Evolutionary conservation across 2,797 vertebrate species (phyloP).

Genomic region (Coregonus ussuriensis): DNA sequence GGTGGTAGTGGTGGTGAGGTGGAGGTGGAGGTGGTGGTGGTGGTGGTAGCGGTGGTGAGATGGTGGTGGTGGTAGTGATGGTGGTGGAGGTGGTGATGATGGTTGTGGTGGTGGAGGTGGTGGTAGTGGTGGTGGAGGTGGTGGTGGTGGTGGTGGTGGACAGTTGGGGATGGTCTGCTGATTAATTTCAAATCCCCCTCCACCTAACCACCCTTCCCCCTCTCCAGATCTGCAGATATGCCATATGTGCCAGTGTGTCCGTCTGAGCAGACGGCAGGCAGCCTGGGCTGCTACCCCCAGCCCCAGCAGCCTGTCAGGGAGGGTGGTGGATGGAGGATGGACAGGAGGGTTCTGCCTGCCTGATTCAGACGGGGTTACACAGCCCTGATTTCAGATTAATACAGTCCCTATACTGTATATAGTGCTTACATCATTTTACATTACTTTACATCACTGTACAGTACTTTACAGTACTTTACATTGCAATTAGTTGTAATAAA

Average conservation of each 20-base stretch:
- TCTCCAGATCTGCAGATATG: constrained; percentile 42
- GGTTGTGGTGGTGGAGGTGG: too few relatives aligned
- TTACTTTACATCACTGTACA: too few relatives aligned
- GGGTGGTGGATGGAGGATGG: constrained; percentile 12
- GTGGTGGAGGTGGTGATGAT: too few relatives aligned
- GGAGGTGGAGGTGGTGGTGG: too few relatives aligned
- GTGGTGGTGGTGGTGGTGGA: constrained; percentile 57
- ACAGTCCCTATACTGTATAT: too few relatives aligned
- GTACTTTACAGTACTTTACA: neutral
- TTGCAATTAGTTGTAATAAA: neutral
- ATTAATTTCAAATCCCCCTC: constrained; percentile 68
- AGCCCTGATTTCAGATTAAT: too few relatives aligned
- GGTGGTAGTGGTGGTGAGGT: too few relatives aligned
- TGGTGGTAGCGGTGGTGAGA: too few relatives aligned
- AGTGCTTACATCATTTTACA: too few relatives aligned
- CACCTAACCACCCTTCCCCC: neutral
- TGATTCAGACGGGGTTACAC: neutral
- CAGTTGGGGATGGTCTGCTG: constrained; percentile 74
- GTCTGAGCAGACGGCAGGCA: constrained; percentile 64
- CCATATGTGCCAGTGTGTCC: constrained; percentile 69
- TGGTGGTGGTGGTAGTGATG: too few relatives aligned
- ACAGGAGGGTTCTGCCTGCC: neutral
- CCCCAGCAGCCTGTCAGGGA: constrained; percentile 46
- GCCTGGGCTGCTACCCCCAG: constrained; percentile 21
- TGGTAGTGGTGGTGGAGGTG: neutral